These are phyloP conservation scores for Apodemus agrarius DNA, from an alignment of 2,797 vertebrate genomes.

Conservation along the genomic window DNA sequence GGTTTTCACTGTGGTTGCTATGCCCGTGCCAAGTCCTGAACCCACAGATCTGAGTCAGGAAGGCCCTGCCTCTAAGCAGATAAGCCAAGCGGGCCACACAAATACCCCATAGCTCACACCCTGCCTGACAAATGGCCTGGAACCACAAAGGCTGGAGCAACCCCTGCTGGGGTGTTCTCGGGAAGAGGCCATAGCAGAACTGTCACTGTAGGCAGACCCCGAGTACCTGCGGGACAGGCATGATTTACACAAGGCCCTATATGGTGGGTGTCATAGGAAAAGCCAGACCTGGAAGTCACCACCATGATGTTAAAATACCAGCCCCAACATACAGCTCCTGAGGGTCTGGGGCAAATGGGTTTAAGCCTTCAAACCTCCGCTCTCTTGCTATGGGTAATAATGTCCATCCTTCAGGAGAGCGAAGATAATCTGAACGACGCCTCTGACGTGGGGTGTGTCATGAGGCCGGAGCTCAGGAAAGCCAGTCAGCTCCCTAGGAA, in stretches of 20 bases:
- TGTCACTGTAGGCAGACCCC: neutral
- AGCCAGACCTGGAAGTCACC: neutral
- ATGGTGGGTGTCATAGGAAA: neutral
- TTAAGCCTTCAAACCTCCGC: neutral
- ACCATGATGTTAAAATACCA: neutral
- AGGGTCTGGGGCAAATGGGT: neutral
- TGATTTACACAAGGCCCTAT: neutral
- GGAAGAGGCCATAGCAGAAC: neutral
- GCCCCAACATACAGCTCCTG: too few species aligned
- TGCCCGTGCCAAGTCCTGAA: constrained; percentile 43
- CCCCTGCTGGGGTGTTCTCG: neutral
- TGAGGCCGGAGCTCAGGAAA: neutral
- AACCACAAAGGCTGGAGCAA: constrained; percentile 47
- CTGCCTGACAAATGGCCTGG: constrained; percentile 35
- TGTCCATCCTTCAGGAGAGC: neutral
- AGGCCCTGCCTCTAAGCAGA: constrained; percentile 63
- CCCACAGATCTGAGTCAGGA: constrained; percentile 51
- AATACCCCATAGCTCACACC: neutral
- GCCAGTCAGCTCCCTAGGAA: neutral
- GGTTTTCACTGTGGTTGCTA: constrained; percentile 53
- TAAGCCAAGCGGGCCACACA: constrained; percentile 5
- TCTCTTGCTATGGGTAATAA: neutral
- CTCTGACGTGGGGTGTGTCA: neutral
- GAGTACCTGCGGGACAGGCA: neutral
- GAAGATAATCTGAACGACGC: neutral